phyloP scores from a whole-genome alignment of 35 echinoderm and acorn worm genomes.

The Acanthaster planci region DNA sequence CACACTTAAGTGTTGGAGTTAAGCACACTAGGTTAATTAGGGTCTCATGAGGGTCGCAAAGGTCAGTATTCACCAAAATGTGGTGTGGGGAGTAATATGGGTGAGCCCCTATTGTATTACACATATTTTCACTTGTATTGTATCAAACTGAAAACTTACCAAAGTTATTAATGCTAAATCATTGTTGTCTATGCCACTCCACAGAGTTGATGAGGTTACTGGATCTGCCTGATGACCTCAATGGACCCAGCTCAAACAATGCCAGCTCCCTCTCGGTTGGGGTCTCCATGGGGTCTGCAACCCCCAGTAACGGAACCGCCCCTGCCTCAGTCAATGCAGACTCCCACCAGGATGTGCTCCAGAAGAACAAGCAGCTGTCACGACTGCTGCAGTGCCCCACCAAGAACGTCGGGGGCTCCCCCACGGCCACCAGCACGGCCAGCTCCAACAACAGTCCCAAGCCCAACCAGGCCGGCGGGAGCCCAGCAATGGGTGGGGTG shows the following conservation, averaged over 20 bases:
- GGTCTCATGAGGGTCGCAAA: too few relatives aligned
- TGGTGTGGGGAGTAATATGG: too few relatives aligned
- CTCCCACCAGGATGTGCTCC: constrained; percentile 62
- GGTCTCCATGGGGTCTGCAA: constrained; percentile 30
- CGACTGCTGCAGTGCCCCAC: constrained; percentile 83
- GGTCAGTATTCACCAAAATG: too few relatives aligned
- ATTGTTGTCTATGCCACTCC: constrained; percentile 23
- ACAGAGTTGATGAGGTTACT: constrained; percentile 69
- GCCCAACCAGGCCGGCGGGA: constrained; percentile 66
- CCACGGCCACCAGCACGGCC: constrained; percentile 19
- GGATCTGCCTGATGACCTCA: constrained; percentile 68
- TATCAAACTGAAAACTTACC: too few relatives aligned
- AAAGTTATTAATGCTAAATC: too few relatives aligned
- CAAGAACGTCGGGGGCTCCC: constrained; percentile 43
- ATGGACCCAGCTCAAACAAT: constrained; percentile 40
- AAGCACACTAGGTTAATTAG: too few relatives aligned
- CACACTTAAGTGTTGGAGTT: too few relatives aligned
- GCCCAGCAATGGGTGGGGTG: neutral
- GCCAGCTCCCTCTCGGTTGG: neutral
- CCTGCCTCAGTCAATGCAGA: constrained; percentile 58
- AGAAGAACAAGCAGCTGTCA: constrained; percentile 94
- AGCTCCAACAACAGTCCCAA: constrained; percentile 54
- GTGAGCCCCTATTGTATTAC: too few relatives aligned
- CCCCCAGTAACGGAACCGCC: constrained; percentile 72
- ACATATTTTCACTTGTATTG: too few relatives aligned